A percentile compares a stretch with the other conserved stretches of the same genome.
phyloP scores from a whole-genome alignment of 2,888 invertebrate genomes.

The Agrilus biguttatus region DNA sequence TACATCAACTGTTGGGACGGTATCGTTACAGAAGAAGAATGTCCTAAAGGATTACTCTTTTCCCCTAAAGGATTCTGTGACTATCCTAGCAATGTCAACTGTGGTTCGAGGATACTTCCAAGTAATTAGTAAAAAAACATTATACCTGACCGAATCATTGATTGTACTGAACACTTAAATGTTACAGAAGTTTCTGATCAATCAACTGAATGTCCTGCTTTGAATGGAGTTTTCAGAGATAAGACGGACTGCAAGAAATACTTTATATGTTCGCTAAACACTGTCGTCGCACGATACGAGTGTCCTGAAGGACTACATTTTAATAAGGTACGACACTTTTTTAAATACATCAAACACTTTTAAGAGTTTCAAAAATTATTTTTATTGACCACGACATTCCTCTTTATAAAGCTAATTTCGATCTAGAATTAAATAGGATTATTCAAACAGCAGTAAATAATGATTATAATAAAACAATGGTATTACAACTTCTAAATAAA shows the following conservation, averaged over 20 bases:
- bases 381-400: no score
- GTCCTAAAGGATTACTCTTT: constrained; percentile 47
- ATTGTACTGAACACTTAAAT: not conserved
- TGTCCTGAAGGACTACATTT: constrained; percentile 42
- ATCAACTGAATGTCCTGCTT: constrained; percentile 32
- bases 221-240: constrained; percentile 47
- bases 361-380: no score
- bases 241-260: constrained; percentile 47
- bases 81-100: constrained; percentile 47
- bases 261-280: constrained; percentile 40
- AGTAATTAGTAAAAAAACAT: constrained; percentile 29
- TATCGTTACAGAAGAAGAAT: constrained; percentile 48
- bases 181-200: not conserved
- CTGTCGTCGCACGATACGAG: constrained; percentile 37
- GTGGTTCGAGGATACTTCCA: constrained; percentile 34
- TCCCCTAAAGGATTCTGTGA: constrained; percentile 47
- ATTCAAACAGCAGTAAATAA: no score
- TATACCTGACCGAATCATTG: not conserved
- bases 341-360: no score
- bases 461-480: no score
- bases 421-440: no score
- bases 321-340: constrained; percentile 16
- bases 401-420: no score
- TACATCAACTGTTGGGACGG: constrained; percentile 63
- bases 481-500: no score